Evolutionary conservation across 2,888 invertebrate species (phyloP).

Genomic region (Dusona sp.): DNA sequence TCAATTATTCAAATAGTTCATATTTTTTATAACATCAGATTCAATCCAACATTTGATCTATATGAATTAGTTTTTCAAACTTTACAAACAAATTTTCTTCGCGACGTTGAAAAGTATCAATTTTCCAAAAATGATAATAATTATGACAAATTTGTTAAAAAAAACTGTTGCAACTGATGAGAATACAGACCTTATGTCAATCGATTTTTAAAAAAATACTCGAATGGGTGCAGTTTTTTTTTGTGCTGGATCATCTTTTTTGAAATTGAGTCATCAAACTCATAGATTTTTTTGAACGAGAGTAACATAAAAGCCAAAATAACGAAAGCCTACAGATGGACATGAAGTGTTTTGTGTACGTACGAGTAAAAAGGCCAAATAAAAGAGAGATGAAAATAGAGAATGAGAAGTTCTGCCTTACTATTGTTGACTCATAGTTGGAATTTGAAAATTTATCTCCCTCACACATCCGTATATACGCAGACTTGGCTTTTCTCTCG

Average conservation of each 20-base stretch:
- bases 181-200: too few relatives aligned
- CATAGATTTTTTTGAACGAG: constrained; percentile 22
- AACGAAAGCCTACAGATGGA: not conserved
- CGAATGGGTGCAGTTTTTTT: not conserved
- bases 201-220: not conserved
- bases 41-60: too few relatives aligned
- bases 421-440: constrained; percentile 35
- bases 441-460: constrained; percentile 19
- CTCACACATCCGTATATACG: constrained; percentile 8
- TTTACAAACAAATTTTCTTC: too few relatives aligned
- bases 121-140: not conserved
- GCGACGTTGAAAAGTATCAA: too few relatives aligned
- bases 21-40: not conserved
- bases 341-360: not conserved
- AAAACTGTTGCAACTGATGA: not conserved
- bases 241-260: not conserved
- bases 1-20: not conserved
- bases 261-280: constrained; percentile 31
- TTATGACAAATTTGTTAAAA: not conserved
- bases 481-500: constrained; percentile 37
- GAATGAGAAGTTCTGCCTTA: constrained; percentile 9
- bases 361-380: constrained; percentile 4
- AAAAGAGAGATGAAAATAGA: constrained; percentile 31
- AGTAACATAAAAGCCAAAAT: constrained; percentile 15
- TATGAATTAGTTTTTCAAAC: too few relatives aligned